Conservation (phyloP, 2,797 vertebrate genomes). For the Rallus crepitans region DNA sequence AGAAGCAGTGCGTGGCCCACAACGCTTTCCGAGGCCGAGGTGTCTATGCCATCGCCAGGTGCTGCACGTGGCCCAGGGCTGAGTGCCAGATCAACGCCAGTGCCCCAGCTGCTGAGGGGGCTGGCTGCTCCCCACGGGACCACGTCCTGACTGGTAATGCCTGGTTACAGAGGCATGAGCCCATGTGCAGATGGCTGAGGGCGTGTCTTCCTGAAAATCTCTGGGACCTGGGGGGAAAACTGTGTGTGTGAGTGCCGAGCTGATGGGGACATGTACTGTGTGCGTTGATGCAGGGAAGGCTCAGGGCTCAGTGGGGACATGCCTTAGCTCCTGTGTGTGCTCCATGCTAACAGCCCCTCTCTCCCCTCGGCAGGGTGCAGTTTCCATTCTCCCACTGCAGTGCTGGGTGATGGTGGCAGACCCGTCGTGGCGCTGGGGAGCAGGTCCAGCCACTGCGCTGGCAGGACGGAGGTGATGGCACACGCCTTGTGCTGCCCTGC, state of each 20-base stretch:
- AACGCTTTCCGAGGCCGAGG: conserved; percentile 74
- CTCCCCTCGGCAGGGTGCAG: conserved; percentile 80
- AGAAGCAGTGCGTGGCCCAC: conserved; percentile 82
- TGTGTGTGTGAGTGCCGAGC: background rate
- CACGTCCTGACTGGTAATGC: conserved; percentile 84
- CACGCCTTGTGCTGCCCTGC: conserved; percentile 83
- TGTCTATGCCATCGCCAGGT: conserved; percentile 85
- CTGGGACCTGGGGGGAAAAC: background rate
- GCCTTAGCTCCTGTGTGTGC: fast-evolving
- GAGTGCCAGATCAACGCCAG: conserved; percentile 75
- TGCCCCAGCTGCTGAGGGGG: background rate
- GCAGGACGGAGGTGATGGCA: conserved; percentile 37
- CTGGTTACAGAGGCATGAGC: background rate
- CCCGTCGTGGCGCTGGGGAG: conserved; percentile 36
- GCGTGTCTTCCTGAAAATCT: background rate
- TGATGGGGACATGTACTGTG: background rate
- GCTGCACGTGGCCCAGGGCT: conserved; percentile 81
- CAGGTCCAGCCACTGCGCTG: conserved; percentile 60
- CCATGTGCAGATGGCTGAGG: background rate
- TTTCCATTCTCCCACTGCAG: conserved; percentile 56
- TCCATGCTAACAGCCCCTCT: fast-evolving
- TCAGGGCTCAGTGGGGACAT: background rate
- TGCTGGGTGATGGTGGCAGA: background rate
- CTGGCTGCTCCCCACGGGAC: conserved; percentile 67
- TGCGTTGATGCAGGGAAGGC: fast-evolving